These are phyloP conservation scores for Oreochromis tanganicae DNA, from an alignment of 2,113 vertebrate genomes.

Conservation along the genomic window DNA sequence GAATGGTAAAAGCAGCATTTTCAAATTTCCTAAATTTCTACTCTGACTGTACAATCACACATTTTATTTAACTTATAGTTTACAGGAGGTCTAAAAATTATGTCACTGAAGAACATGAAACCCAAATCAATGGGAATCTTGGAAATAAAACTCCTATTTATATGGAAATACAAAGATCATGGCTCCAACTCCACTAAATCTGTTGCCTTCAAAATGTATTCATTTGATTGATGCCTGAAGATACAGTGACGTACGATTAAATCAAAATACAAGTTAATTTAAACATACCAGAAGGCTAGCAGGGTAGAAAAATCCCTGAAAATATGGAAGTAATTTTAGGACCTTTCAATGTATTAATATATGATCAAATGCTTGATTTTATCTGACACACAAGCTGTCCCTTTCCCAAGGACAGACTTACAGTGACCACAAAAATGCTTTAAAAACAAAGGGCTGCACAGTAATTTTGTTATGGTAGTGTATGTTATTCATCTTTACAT, in stretches of 20 bases:
- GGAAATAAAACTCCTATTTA: slow-evolving; percentile 37
- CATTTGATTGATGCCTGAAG: neutral
- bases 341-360: neutral
- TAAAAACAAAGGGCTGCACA: neutral
- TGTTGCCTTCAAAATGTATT: slow-evolving; percentile 5
- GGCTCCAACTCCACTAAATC: neutral
- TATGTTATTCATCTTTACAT: neutral
- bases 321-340: slow-evolving; percentile 31
- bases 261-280: neutral
- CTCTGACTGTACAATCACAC: neutral
- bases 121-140: neutral
- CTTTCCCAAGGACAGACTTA: neutral
- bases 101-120: neutral
- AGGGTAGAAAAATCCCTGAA: neutral
- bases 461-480: neutral
- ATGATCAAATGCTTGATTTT: neutral
- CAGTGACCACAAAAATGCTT: neutral
- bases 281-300: neutral
- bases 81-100: neutral
- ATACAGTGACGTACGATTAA: neutral
- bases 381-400: neutral
- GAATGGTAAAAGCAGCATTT: neutral
- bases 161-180: slow-evolving; percentile 42
- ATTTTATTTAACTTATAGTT: neutral
- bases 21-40: neutral